A percentile compares a stretch with the other conserved stretches of the same genome.
These are phyloP conservation scores for Catalaphyllia jardinei DNA, from an alignment of 64 coral and sea anemone genomes.

Conservation along the genomic window DNA sequence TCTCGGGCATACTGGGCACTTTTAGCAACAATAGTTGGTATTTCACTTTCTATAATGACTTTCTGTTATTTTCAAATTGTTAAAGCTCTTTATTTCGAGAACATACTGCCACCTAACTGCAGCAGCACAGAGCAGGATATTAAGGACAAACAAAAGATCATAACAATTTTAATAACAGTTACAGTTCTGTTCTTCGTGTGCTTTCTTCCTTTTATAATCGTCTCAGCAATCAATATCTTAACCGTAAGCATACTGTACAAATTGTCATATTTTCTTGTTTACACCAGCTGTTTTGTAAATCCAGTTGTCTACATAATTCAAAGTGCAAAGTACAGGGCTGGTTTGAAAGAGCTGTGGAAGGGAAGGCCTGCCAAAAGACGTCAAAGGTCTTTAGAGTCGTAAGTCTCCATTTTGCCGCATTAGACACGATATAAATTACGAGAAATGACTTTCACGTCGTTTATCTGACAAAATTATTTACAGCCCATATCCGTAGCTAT, in stretches of 20 bases:
- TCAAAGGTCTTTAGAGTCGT: conserved; percentile 22
- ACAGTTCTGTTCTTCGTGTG: conserved; percentile 46
- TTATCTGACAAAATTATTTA: background rate
- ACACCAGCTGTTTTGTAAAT: conserved; percentile 38
- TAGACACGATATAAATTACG: background rate
- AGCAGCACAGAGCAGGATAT: background rate
- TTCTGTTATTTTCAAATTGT: conserved; percentile 51
- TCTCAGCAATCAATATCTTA: conserved; percentile 19
- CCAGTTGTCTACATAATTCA: conserved; percentile 64
- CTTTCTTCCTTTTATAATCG: conserved; percentile 35
- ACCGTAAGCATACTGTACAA: conserved; percentile 15
- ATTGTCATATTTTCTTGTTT: conserved; percentile 38
- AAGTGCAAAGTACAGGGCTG: conserved; percentile 67
- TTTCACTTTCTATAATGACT: background rate
- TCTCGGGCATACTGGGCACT: conserved; percentile 17
- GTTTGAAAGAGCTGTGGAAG: conserved; percentile 40
- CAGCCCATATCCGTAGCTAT: background rate
- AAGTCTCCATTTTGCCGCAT: background rate
- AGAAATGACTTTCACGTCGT: background rate
- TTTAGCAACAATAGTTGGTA: background rate
- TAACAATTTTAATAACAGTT: conserved; percentile 52
- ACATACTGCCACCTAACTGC: conserved; percentile 26
- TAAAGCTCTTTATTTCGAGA: conserved; percentile 50
- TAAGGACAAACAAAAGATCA: conserved; percentile 57
- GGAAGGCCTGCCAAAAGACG: background rate